phyloP scores from a whole-genome alignment of 1,140 invertebrate species.

The Papilio glaucus region DNA sequence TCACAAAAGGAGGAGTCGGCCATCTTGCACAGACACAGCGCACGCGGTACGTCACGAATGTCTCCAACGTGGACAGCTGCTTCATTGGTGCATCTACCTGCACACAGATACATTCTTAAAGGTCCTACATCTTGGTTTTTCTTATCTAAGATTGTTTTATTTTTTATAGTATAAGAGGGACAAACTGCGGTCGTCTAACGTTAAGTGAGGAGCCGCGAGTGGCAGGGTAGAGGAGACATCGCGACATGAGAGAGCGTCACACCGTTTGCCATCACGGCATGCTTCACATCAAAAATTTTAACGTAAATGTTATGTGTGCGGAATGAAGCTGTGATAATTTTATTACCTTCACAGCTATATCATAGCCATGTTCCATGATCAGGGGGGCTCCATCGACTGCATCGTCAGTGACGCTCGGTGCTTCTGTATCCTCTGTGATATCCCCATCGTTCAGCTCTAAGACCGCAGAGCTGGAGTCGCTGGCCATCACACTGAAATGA shows the following conservation, averaged over 20 bases:
- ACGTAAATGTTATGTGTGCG: too few species aligned
- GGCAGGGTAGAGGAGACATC: too few species aligned
- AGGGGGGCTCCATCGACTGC: constrained; percentile 57
- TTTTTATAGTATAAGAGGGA: not conserved
- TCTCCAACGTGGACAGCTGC: constrained; percentile 72
- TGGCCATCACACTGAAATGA: constrained; percentile 58
- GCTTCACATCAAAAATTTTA: too few species aligned
- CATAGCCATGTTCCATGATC: constrained; percentile 74
- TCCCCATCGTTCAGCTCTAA: constrained; percentile 71
- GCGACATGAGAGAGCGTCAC: too few species aligned
- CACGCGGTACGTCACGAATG: constrained; percentile 73
- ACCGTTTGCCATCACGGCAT: too few species aligned
- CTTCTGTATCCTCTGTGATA: constrained; percentile 67
- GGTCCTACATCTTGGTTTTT: too few species aligned
- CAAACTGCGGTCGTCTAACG: too few species aligned
- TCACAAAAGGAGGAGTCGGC: constrained; percentile 57
- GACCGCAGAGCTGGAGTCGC: constrained; percentile 72
- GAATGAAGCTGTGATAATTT: too few species aligned
- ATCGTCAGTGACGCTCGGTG: constrained; percentile 64
- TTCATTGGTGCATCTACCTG: constrained; percentile 77
- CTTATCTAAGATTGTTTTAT: too few species aligned
- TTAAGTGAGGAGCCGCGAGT: too few species aligned
- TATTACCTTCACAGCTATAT: constrained; percentile 77
- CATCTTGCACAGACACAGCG: constrained; percentile 71
- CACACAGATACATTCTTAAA: not conserved